phyloP scores from a whole-genome alignment of 2,113 vertebrate genomes.

The Microcebus tavaratra region DNA sequence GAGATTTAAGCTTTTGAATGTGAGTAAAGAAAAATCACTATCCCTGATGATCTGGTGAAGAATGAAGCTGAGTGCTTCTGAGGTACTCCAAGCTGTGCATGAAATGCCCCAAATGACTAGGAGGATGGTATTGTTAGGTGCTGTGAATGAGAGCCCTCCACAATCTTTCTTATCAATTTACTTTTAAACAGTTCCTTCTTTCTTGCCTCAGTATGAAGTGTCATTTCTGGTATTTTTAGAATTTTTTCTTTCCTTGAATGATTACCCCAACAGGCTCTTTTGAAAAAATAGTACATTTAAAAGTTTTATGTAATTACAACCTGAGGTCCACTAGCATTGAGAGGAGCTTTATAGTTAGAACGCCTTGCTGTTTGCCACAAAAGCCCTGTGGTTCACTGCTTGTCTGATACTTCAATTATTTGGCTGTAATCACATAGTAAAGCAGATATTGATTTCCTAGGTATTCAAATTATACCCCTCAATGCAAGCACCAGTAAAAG shows the following conservation, averaged over 20 bases:
- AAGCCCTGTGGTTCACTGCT: constrained; percentile 78
- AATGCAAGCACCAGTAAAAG: constrained; percentile 76
- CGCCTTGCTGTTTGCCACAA: constrained; percentile 77
- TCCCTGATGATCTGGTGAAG: constrained; percentile 11
- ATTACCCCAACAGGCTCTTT: constrained; percentile 41
- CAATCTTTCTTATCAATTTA: constrained; percentile 69
- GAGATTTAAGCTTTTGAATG: constrained; percentile 1
- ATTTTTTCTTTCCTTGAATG: constrained; percentile 41
- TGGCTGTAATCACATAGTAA: constrained; percentile 82
- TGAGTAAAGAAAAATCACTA: not conserved
- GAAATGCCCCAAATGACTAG: not conserved
- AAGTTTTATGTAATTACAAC: constrained; percentile 76
- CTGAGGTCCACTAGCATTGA: constrained; percentile 60
- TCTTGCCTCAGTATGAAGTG: constrained; percentile 33
- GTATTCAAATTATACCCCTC: constrained; percentile 83
- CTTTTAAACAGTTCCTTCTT: constrained; percentile 57
- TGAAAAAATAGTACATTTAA: constrained; percentile 67
- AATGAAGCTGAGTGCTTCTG: constrained; percentile 28
- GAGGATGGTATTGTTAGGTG: not conserved
- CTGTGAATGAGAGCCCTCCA: constrained; percentile 52
- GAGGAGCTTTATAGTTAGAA: constrained; percentile 71
- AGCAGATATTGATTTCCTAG: constrained; percentile 85
- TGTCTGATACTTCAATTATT: constrained; percentile 87
- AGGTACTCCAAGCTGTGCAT: not conserved
- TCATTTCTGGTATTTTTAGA: constrained; percentile 68